phyloP scores from a whole-genome alignment of 2,888 invertebrate species.

The Erebia aethiops region DNA sequence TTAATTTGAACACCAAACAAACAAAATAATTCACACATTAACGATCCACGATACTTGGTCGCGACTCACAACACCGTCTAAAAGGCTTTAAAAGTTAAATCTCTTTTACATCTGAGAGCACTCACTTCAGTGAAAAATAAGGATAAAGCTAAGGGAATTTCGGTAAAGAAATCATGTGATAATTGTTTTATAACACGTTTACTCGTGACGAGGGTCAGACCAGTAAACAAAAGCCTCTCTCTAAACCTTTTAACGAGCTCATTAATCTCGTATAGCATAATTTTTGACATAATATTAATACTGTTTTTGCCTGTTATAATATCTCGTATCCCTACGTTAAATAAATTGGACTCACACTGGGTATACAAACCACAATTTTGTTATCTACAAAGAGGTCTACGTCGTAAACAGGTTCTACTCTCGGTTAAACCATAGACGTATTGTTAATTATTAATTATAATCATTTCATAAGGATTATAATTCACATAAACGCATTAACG shows the following conservation, averaged over 20 bases:
- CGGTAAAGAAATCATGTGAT: slow-evolving; percentile 44
- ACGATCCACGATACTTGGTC: not conserved
- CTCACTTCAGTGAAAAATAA: slow-evolving; percentile 19
- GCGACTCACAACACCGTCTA: not conserved
- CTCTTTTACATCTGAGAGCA: slow-evolving; percentile 16
- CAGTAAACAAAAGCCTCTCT: slow-evolving; percentile 58
- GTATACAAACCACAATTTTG: too few species aligned
- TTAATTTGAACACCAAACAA: too few species aligned
- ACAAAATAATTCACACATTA: not conserved
- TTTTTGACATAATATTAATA: slow-evolving; percentile 50
- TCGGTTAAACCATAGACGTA: too few species aligned
- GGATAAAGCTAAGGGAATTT: slow-evolving; percentile 37
- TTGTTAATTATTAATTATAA: too few species aligned
- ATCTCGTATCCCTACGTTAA: not conserved
- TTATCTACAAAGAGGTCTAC: too few species aligned
- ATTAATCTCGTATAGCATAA: slow-evolving; percentile 54
- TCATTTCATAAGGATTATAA: too few species aligned
- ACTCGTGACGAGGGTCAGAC: slow-evolving; percentile 67
- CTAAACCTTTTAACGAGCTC: slow-evolving; percentile 63
- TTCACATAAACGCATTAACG: too few species aligned
- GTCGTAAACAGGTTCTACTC: too few species aligned
- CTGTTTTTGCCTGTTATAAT: slow-evolving; percentile 19
- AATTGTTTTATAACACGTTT: slow-evolving; percentile 68
- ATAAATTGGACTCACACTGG: not conserved
- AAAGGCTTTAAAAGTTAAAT: slow-evolving; percentile 19